Percentiles rank a stretch among this genome's conserved stretches.
Conservation (phyloP, 2,113 vertebrate species). For the Vulpes ferrilata region DNA sequence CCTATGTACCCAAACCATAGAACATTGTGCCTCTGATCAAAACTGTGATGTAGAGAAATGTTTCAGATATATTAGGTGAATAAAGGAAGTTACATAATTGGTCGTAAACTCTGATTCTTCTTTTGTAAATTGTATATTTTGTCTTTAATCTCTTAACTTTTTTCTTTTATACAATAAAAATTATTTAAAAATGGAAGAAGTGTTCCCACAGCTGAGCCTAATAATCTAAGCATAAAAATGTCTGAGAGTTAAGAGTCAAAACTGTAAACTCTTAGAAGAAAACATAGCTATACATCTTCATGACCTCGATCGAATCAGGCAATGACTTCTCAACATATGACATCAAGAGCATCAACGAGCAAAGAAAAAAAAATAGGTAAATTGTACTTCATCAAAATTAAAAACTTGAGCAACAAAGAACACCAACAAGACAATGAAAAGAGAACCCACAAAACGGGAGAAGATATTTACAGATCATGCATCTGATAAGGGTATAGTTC, state of each 20-base stretch:
- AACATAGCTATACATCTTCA: not conserved
- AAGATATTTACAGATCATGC: not conserved
- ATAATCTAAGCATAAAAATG: constrained; percentile 22
- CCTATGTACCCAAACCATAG: not conserved
- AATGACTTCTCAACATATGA: not conserved
- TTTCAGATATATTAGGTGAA: not conserved
- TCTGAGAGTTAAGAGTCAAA: not conserved
- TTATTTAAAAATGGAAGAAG: not conserved
- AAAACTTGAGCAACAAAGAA: not conserved
- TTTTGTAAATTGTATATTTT: not conserved
- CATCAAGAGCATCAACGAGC: not conserved
- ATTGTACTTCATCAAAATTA: not conserved
- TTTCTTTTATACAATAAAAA: not conserved
- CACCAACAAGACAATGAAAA: not conserved
- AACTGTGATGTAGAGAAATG: not conserved
- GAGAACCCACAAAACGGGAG: no score
- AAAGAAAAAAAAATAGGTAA: not conserved
- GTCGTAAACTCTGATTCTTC: not conserved
- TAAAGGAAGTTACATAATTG: not conserved
- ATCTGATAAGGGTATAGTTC: not conserved
- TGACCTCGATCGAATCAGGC: not conserved
- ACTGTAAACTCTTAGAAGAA: not conserved
- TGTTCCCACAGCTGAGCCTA: not conserved
- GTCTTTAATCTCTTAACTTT: not conserved
- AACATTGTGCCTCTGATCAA: not conserved